phyloP scores from a whole-genome alignment of 1,140 invertebrate species.

The Magallana gigas region DNA sequence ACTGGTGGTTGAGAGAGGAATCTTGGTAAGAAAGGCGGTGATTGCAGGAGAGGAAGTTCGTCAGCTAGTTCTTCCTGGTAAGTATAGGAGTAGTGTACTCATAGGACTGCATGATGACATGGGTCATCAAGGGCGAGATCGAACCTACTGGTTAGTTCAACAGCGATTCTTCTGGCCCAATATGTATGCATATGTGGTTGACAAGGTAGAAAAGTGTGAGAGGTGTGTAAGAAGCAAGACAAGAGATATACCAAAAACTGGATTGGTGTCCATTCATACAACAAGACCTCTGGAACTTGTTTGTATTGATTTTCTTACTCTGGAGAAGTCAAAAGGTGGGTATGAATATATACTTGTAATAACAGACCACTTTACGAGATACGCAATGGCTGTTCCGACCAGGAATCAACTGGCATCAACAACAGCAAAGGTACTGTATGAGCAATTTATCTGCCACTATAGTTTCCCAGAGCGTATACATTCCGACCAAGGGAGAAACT shows the following conservation, averaged over 20 bases:
- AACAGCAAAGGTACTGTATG: too few relatives aligned
- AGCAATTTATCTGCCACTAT: not conserved
- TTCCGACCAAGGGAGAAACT: constrained; percentile 38
- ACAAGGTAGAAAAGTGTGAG: constrained; percentile 10
- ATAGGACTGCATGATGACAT: constrained; percentile 1
- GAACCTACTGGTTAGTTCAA: constrained; percentile 19
- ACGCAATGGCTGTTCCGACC: too few relatives aligned
- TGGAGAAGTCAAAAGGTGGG: constrained; percentile 38
- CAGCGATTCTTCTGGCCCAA: constrained; percentile 39
- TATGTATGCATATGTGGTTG: constrained; percentile 17
- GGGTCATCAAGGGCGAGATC: not conserved
- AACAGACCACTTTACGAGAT: too few relatives aligned
- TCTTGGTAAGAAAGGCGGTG: not conserved
- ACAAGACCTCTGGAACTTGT: constrained; percentile 35
- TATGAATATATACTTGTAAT: constrained; percentile 18
- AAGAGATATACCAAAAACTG: not conserved
- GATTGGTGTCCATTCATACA: constrained; percentile 29
- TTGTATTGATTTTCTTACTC: constrained; percentile 45
- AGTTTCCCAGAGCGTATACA: constrained; percentile 26
- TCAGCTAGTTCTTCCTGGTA: constrained; percentile 53
- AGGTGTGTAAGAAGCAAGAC: constrained; percentile 39
- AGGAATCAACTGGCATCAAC: too few relatives aligned
- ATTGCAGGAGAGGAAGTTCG: not conserved
- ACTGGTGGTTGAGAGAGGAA: constrained; percentile 17
- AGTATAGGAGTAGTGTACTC: not conserved